Evolutionary conservation across 2,797 vertebrate genomes (phyloP), one percentile per base, ranked within the genome.

Genomic region (Scomberomorus guttatus): DNA sequence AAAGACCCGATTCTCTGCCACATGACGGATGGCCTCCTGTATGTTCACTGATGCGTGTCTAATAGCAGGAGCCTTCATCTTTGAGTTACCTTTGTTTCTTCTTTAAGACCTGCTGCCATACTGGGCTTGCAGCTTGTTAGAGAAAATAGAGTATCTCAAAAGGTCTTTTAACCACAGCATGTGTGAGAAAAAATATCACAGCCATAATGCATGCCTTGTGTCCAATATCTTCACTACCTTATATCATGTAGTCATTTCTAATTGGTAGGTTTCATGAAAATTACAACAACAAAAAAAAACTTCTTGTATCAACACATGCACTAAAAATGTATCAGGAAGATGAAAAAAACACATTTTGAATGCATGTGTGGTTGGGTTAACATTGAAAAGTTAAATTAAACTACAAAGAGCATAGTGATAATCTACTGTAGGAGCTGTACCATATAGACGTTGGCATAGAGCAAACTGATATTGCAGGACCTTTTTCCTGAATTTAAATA

Each of bases 51-150:
- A 86, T 73, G 83, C 24, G 6, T 72, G 44, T 83, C 60, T 76
- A 83, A 86, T 76, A 80, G 60, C 65, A 46, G 48, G 10, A 76
- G 54, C 25, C 20, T 62, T 76, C 61, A 60, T 77, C 57, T 80
- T 44, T 60, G 52, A 80, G 52, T 80, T 84, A 74, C 75, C 75
- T 80, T 80, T 75, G 50, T 69, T 82, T 82, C 48, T 74, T 71
- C 50, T 89, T 90, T 75, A 81, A 65, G 75, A 77, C 37, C 56
- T 65, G 76, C 58, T 76, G 77, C 81, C 72, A 78, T 52, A 72
- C 58, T 81, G 71, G 22, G 72, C 54, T 44, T 67, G 66, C 8
- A 71, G 59, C 65, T 79, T 79, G 62, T 86, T 82, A 83, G 64
- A 60, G 66, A 54, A 67, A 75, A 46, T 13, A 56, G 14, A 54